These are phyloP conservation scores for Pluvianellus socialis DNA, from an alignment of 2,113 vertebrate genomes.

Conservation along the genomic window DNA sequence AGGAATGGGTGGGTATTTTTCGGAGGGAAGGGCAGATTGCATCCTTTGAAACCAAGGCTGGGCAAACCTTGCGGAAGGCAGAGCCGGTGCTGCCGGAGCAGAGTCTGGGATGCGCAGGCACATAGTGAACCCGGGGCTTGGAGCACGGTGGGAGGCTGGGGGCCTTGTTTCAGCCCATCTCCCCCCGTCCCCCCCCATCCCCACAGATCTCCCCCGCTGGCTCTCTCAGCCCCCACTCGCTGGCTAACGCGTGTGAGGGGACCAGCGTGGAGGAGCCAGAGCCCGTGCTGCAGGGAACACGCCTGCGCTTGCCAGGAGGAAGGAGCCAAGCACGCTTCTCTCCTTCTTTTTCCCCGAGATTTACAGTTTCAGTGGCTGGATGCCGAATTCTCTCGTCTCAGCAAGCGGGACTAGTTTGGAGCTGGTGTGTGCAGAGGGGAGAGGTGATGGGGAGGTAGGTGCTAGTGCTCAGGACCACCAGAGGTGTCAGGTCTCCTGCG, in stretches of 20 bases:
- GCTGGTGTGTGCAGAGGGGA: neutral
- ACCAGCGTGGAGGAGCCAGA: neutral
- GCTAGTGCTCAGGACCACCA: neutral
- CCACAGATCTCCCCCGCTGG: too few relatives aligned
- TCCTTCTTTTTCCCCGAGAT: neutral
- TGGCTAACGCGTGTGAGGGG: neutral
- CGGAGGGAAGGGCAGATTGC: neutral
- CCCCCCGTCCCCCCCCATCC: accelerated
- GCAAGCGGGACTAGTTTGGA: neutral
- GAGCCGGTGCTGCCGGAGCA: neutral
- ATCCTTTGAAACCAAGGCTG: neutral
- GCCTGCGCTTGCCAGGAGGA: neutral
- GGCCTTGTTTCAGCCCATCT: neutral
- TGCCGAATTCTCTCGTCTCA: neutral
- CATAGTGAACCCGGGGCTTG: neutral
- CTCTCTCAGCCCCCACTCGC: neutral
- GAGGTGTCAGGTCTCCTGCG: accelerated
- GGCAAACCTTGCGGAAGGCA: neutral
- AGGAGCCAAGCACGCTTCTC: slow-evolving; percentile 44
- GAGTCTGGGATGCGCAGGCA: neutral
- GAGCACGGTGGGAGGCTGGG: accelerated
- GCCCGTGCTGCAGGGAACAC: neutral
- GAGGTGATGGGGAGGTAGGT: neutral
- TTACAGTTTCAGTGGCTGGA: neutral
- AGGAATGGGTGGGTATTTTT: neutral